phyloP scores from a whole-genome alignment of 2,113 vertebrate species.

The Grammomys dolichurus region DNA sequence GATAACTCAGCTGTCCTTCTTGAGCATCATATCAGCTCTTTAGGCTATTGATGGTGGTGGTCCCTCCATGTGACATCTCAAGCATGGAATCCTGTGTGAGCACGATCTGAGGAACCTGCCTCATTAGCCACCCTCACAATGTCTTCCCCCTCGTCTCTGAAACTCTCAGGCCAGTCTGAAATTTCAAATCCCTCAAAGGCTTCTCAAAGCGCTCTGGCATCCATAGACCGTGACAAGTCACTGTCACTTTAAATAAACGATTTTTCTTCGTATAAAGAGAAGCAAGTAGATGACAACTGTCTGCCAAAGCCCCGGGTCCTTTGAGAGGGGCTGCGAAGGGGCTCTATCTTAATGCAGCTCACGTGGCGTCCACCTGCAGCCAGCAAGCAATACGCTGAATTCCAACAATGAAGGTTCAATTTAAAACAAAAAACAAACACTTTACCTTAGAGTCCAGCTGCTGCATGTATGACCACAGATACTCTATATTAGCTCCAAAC shows the following conservation, averaged over 20 bases:
- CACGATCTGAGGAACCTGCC: neutral
- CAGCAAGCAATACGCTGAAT: slow-evolving; percentile 46
- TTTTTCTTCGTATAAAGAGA: slow-evolving; percentile 67
- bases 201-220: slow-evolving; percentile 68
- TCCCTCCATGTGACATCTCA: neutral
- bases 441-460: slow-evolving; percentile 96
- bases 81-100: neutral
- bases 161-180: slow-evolving; percentile 1
- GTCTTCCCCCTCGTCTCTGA: slow-evolving; percentile 5
- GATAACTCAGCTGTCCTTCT: neutral
- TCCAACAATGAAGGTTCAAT: slow-evolving; percentile 73
- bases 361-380: slow-evolving; percentile 48
- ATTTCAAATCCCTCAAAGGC: slow-evolving; percentile 39
- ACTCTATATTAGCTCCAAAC: slow-evolving; percentile 98
- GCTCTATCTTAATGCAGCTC: slow-evolving; percentile 60
- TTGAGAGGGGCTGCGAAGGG: slow-evolving; percentile 62
- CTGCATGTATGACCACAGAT: slow-evolving; percentile 98
- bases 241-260: slow-evolving; percentile 59
- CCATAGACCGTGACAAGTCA: slow-evolving; percentile 58
- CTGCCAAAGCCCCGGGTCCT: neutral
- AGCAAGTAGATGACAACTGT: slow-evolving; percentile 1
- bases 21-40: neutral
- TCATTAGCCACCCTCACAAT: neutral
- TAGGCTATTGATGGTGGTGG: neutral
- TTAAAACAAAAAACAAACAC: slow-evolving; percentile 24